A percentile compares a stretch with the other conserved stretches of the same genome.
These are phyloP conservation scores for Hyles lineata DNA, from an alignment of 2,888 invertebrate species.

Conservation along the genomic window DNA sequence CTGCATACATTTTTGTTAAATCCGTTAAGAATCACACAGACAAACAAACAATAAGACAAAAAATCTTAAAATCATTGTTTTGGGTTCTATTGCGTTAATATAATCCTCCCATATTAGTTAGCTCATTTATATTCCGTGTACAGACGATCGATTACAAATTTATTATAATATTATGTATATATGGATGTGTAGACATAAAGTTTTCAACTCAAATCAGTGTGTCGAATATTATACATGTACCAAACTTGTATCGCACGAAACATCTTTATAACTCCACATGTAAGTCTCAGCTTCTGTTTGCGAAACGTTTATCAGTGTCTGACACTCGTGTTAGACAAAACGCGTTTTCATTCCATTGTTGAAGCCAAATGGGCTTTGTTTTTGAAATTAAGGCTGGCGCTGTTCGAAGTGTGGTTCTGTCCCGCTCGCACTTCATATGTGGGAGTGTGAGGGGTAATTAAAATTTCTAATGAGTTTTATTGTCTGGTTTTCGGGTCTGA, in stretches of 20 bases:
- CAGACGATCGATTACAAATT: too few species aligned
- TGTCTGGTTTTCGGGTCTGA: neutral
- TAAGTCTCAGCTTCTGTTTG: slow-evolving; percentile 9
- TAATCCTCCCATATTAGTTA: too few species aligned
- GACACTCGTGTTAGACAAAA: slow-evolving; percentile 25
- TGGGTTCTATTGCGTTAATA: too few species aligned
- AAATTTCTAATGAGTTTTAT: neutral
- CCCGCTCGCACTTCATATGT: neutral
- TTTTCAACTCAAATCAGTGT: neutral
- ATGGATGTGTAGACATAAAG: neutral
- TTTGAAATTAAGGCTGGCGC: slow-evolving; percentile 26
- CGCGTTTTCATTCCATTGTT: slow-evolving; percentile 26
- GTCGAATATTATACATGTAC: neutral
- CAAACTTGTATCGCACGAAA: neutral
- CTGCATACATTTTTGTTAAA: too few species aligned
- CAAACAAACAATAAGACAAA: too few species aligned
- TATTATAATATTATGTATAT: too few species aligned
- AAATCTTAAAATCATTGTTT: too few species aligned
- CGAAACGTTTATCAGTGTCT: slow-evolving; percentile 27
- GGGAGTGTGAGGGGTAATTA: neutral
- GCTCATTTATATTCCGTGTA: too few species aligned
- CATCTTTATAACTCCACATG: slow-evolving; percentile 18
- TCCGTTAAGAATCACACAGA: too few species aligned
- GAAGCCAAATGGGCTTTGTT: slow-evolving; percentile 27
- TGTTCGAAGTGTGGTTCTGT: neutral